Evolutionary conservation across 1,140 invertebrate species (phyloP).

Genomic region (Probaryconus sp.): DNA sequence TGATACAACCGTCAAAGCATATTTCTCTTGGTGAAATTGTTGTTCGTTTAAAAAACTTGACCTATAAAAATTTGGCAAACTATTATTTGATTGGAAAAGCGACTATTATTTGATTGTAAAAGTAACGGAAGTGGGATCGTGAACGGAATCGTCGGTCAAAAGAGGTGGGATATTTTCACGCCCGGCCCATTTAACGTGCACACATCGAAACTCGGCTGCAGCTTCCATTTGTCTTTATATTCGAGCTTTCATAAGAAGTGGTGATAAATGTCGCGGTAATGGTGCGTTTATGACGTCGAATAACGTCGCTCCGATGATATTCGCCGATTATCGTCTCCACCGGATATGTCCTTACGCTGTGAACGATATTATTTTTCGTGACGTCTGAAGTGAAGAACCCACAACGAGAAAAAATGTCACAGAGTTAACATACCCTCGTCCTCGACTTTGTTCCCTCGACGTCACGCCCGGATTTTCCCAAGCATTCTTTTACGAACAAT

Average conservation of each 20-base stretch:
- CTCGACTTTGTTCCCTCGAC: constrained; percentile 21
- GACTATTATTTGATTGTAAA: neutral
- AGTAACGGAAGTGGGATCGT: constrained; percentile 36
- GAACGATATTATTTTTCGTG: constrained; percentile 55
- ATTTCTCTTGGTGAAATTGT: no score
- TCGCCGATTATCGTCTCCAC: constrained; percentile 52
- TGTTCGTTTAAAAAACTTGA: no score
- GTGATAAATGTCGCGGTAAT: constrained; percentile 64
- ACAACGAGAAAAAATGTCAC: constrained; percentile 41
- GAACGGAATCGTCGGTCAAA: constrained; percentile 57
- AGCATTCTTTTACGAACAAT: constrained; percentile 1
- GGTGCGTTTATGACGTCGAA: constrained; percentile 58
- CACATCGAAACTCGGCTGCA: constrained; percentile 48
- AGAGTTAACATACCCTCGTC: constrained; percentile 42
- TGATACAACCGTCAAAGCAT: no score
- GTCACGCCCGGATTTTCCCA: constrained; percentile 25
- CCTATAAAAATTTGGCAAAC: constrained; percentile 12
- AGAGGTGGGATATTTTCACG: constrained; percentile 48
- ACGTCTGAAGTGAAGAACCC: constrained; percentile 41
- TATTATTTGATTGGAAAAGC: constrained; percentile 17
- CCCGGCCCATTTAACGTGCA: constrained; percentile 60
- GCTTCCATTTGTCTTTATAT: constrained; percentile 69
- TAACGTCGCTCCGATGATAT: constrained; percentile 55
- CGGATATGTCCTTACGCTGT: constrained; percentile 45
- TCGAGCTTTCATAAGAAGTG: constrained; percentile 63